Base-by-base conservation (phyloP, 2,113 vertebrate genomes). In the Catharus fuscescens region DNA sequence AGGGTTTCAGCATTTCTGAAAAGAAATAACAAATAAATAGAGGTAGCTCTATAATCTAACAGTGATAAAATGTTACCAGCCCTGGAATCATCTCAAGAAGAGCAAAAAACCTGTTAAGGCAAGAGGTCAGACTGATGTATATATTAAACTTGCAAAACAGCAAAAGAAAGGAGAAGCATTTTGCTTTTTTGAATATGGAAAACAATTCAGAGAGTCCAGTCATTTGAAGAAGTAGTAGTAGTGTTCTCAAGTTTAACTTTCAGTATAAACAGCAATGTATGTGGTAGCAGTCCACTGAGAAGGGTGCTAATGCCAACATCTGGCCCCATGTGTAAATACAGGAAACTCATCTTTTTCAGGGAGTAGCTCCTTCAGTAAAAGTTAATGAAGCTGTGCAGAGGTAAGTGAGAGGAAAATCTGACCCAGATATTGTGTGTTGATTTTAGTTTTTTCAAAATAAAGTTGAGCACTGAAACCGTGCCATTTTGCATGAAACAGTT, bases 351-450 rank as follows among this genome's bases (percentile, higher is more conserved):
- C 71, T 80, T 88, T 79, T 56, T 29, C 36, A 74, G 42, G 82
- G 60, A 93, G 48, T 60, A 56, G 36, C 36, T 86, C 65, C 52
- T 40, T 67, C 44, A 45, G 71, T 84, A 76, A 86, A 96, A 95
- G 57, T 86, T 95, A 94, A 94, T 29, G 86, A 88, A 81, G 76
- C 82, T 80, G 28, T 25, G 21, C 28, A 71, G 82, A 88, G 47
- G 50, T 80, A 95, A 83, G 85, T 1, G 40, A 88, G 44, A 42
- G 36, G 82, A 64, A 94, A 93, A 96, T 86, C 56, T 88, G 76
- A 71, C 80, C 72, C 44, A 80, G 79, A 60, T 79, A 86, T 8
- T 34, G 60, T 12, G 9, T 74, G 40, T 42, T 80, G 38, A n/a
- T 52, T 47, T 36, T 57, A 70, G 28, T 47, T 61, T 42, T 72